phyloP scores from a whole-genome alignment of 2,888 invertebrate genomes.

The Conops quadrifasciatus region DNA sequence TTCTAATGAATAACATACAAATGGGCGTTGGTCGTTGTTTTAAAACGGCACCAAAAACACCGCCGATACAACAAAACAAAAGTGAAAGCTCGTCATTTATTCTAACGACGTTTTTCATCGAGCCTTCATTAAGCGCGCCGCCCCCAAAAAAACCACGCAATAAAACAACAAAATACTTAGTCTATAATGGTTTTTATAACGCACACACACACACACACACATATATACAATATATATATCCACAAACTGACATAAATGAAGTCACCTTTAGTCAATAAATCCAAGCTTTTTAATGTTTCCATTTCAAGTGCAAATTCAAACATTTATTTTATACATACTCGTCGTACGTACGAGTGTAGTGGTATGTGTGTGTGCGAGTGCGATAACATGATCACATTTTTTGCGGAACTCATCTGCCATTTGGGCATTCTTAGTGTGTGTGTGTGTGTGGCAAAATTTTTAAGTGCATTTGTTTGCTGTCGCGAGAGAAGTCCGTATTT shows the following conservation, averaged over 20 bases:
- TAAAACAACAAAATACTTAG: neutral
- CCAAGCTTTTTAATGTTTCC: slow-evolving; percentile 30
- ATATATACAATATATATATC: neutral
- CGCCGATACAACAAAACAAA: too few species aligned
- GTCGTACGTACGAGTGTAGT: neutral
- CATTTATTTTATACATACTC: slow-evolving; percentile 22
- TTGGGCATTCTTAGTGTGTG: slow-evolving; percentile 1
- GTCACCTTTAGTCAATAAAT: slow-evolving; percentile 32
- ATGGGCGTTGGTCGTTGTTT: neutral
- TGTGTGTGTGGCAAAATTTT: slow-evolving; percentile 16
- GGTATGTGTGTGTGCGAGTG: slow-evolving; percentile 10
- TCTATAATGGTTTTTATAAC: neutral
- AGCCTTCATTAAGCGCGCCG: neutral
- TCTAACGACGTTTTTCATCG: too few species aligned
- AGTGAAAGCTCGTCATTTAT: too few species aligned
- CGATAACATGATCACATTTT: too few species aligned
- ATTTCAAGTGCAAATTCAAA: slow-evolving; percentile 36
- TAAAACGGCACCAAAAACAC: too few species aligned
- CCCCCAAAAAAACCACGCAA: neutral
- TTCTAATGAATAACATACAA: neutral
- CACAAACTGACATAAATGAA: neutral
- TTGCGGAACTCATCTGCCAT: too few species aligned
- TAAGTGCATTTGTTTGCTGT: slow-evolving; percentile 15
- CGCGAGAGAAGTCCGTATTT: neutral
- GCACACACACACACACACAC: slow-evolving; percentile 12